Conservation (phyloP, 2,888 invertebrate species). For the Subacronicta megacephala region DNA sequence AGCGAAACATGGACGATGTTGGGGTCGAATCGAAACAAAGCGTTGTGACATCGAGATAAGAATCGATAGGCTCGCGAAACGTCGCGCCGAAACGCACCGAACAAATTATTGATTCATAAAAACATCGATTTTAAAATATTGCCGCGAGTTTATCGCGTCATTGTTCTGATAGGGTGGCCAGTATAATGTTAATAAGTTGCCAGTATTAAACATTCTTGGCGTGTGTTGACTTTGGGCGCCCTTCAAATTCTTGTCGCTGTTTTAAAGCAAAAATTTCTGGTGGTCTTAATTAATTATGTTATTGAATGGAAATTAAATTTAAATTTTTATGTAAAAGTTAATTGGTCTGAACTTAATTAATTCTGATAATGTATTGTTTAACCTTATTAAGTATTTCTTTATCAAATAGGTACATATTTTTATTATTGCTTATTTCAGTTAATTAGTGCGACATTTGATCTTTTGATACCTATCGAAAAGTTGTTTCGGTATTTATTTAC, state of each 20-base stretch:
- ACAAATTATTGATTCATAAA: slow-evolving; percentile 90
- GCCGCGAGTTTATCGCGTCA: slow-evolving; percentile 82
- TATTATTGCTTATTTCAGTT: too few species aligned
- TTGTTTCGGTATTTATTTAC: too few species aligned
- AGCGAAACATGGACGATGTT: slow-evolving; percentile 86
- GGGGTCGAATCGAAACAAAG: slow-evolving; percentile 87
- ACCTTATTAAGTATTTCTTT: too few species aligned
- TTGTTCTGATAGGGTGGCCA: slow-evolving; percentile 83
- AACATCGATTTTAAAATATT: slow-evolving; percentile 89
- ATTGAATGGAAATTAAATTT: slow-evolving; percentile 43
- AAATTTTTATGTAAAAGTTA: slow-evolving; percentile 32
- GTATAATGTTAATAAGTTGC: slow-evolving; percentile 54
- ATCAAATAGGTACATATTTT: too few species aligned
- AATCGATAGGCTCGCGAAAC: slow-evolving; percentile 86
- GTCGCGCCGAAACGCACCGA: slow-evolving; percentile 87
- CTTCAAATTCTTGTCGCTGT: slow-evolving; percentile 44
- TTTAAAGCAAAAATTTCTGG: slow-evolving; percentile 40
- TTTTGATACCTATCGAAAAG: too few species aligned
- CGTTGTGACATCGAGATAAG: slow-evolving; percentile 87
- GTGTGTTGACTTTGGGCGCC: slow-evolving; percentile 51
- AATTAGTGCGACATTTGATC: too few species aligned
- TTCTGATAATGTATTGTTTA: neutral
- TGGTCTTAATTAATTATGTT: slow-evolving; percentile 45
- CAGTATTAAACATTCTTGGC: slow-evolving; percentile 47
- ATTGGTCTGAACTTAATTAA: slow-evolving; percentile 17